Evolutionary conservation across 2,888 invertebrate species (phyloP).

Genomic region (Epinotia brunnichana): DNA sequence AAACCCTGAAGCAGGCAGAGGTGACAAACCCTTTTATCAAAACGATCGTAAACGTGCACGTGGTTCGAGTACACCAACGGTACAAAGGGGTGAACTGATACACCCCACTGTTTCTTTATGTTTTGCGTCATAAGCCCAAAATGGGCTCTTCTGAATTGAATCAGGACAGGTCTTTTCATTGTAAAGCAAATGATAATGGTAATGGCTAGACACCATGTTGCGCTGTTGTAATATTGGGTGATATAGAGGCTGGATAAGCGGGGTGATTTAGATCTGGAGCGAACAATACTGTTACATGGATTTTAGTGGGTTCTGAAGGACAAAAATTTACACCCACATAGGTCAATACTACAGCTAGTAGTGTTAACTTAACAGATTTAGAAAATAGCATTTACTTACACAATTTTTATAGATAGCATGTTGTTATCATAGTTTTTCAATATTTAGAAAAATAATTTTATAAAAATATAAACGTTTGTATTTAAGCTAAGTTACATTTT

Average conservation of each 20-base stretch:
- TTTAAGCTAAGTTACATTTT: too few relatives aligned
- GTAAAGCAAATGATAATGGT: slow-evolving; percentile 80
- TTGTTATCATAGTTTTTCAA: too few relatives aligned
- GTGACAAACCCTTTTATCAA: slow-evolving; percentile 30
- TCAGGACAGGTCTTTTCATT: slow-evolving; percentile 72
- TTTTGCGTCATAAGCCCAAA: slow-evolving; percentile 76
- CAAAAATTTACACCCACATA: too few relatives aligned
- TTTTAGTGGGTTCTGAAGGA: too few relatives aligned
- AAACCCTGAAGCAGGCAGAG: slow-evolving; percentile 7
- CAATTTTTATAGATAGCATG: too few relatives aligned
- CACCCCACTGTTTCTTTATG: slow-evolving; percentile 80
- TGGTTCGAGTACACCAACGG: slow-evolving; percentile 25
- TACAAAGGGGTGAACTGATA: slow-evolving; percentile 76
- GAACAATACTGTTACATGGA: slow-evolving; percentile 24
- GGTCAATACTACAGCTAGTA: too few relatives aligned
- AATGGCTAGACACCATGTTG: slow-evolving; percentile 77
- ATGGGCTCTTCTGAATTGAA: slow-evolving; percentile 73
- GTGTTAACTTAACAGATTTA: too few relatives aligned
- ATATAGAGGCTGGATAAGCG: slow-evolving; percentile 43
- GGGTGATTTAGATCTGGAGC: slow-evolving; percentile 22
- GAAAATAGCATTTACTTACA: too few relatives aligned
- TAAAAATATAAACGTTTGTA: too few relatives aligned
- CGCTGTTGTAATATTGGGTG: slow-evolving; percentile 60
- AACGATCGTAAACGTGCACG: slow-evolving; percentile 38
- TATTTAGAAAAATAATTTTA: too few relatives aligned